Percentiles rank a stretch among this genome's conserved stretches.
phyloP scores from a whole-genome alignment of 2,113 vertebrate genomes.

The Hiodon alosoides region DNA sequence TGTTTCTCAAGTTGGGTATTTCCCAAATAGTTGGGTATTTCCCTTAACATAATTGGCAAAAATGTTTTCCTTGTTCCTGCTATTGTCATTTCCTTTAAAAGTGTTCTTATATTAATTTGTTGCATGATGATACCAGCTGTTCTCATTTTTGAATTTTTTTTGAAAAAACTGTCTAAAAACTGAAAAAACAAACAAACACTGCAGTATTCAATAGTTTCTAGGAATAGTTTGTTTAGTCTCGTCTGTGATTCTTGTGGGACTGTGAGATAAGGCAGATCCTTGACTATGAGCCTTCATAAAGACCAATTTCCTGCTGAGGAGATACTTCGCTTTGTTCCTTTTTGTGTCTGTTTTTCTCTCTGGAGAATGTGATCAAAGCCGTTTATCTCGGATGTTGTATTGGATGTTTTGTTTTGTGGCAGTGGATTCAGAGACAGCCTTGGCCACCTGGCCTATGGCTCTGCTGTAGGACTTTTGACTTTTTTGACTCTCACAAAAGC shows the following conservation, averaged over 20 bases:
- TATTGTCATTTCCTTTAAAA: background rate
- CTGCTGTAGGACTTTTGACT: constrained; percentile 8
- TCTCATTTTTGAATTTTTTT: too few relatives aligned
- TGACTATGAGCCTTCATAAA: background rate
- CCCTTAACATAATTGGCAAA: background rate
- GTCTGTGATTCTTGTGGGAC: background rate
- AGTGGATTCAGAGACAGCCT: constrained; percentile 9
- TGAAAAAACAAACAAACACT: background rate
- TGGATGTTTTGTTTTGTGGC: constrained; percentile 9
- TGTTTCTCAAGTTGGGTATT: background rate
- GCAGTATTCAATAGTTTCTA: background rate
- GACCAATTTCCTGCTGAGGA: background rate
- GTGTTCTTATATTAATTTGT: too few relatives aligned
- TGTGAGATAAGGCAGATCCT: background rate
- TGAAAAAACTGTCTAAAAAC: too few relatives aligned
- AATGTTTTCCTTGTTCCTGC: background rate
- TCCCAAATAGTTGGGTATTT: background rate
- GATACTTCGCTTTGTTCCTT: background rate
- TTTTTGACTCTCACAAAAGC: constrained; percentile 25
- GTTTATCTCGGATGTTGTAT: constrained; percentile 7
- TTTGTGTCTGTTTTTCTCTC: constrained; percentile 2
- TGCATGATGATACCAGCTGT: too few relatives aligned
- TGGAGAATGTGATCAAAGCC: constrained; percentile 26
- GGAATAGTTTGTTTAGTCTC: background rate
- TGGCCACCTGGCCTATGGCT: constrained; percentile 24